Percentiles rank a stretch among this genome's conserved stretches.
phyloP scores from a whole-genome alignment of 2,113 vertebrate species.

The Numida meleagris region DNA sequence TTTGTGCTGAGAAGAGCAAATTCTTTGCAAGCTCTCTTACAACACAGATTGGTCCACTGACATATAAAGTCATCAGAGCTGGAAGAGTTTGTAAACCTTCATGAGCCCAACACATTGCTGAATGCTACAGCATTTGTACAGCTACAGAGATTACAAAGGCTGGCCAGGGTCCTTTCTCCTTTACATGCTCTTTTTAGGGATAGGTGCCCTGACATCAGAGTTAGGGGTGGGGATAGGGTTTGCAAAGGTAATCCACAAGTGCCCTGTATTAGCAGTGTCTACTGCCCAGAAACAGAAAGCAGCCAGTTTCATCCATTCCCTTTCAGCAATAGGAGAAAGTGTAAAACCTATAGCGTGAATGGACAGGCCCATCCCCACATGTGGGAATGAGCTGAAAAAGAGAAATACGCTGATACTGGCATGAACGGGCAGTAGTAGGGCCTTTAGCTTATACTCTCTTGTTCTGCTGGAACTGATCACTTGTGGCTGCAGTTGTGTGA shows the following conservation, averaged over 20 bases:
- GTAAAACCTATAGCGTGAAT: not conserved
- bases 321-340: not conserved
- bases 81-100: not conserved
- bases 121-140: not conserved
- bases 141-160: not conserved
- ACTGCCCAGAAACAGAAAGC: not conserved
- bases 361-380: not conserved
- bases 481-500: not conserved
- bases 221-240: no score
- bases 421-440: not conserved
- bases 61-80: not conserved
- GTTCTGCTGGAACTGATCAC: not conserved
- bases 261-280: no score
- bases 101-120: not conserved
- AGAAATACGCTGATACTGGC: not conserved
- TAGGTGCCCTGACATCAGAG: not conserved
- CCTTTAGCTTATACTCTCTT: not conserved
- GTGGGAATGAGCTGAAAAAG: not conserved
- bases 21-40: not conserved
- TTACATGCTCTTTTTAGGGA: not conserved
- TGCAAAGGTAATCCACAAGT: not conserved
- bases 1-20: not conserved
- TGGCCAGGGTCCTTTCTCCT: not conserved
- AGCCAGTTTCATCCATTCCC: not conserved
- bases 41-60: not conserved